Conservation (phyloP, 2,113 vertebrate species). For the Isurus oxyrinchus region DNA sequence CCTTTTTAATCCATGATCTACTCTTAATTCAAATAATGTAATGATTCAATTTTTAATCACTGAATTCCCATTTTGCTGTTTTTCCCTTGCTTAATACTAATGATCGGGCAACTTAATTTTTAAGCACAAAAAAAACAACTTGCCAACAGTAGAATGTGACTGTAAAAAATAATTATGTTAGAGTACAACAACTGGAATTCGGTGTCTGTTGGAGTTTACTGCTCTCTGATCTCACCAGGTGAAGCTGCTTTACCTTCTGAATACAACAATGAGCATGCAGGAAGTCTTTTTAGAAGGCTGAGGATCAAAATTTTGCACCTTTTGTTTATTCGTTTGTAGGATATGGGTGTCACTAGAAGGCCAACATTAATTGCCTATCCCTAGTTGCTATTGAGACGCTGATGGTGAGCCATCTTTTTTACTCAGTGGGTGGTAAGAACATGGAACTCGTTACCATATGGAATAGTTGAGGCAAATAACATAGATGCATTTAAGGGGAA, state of each 20-base stretch:
- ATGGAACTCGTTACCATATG: too few relatives aligned
- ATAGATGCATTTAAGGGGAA: too few relatives aligned
- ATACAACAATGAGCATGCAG: neutral
- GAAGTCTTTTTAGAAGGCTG: neutral
- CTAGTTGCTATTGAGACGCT: neutral
- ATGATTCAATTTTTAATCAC: constrained; percentile 1
- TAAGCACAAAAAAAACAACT: neutral
- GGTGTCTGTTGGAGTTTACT: neutral
- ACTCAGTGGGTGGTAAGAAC: neutral
- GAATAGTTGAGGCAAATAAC: too few relatives aligned
- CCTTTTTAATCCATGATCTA: neutral
- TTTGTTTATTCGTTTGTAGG: neutral
- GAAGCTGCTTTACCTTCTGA: neutral
- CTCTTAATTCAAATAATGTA: neutral
- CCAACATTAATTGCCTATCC: neutral
- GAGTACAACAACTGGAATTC: neutral
- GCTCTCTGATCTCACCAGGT: neutral
- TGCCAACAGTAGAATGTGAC: neutral
- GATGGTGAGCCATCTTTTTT: neutral
- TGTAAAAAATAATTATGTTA: neutral
- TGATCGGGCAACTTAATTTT: neutral
- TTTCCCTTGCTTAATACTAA: neutral
- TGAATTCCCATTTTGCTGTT: neutral
- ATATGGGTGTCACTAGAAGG: neutral
- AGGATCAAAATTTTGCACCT: neutral